Evolutionary conservation across 2,797 vertebrate genomes (phyloP), one percentile per base, ranked within the genome.

Genomic region (Centropyge bicolor): DNA sequence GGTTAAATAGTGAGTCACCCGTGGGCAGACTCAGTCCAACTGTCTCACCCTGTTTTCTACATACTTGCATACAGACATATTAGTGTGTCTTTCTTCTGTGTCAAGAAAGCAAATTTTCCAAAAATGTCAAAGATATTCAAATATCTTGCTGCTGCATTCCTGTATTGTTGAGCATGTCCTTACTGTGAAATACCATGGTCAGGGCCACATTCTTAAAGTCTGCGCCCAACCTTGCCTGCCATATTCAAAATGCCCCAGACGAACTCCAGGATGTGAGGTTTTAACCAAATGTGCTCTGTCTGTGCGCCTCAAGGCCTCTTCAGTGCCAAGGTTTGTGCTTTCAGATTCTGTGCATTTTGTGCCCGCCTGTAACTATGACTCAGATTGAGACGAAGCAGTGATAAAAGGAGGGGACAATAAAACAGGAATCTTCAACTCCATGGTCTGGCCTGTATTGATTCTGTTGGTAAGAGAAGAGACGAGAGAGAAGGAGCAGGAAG

Each of bases 231-330:
- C 8, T 70, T 75, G 49, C 17, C 60, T 51, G 2, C 4, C 16
- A 4, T 35, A 27, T 57, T 69, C 6, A 67, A 36, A 86, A 69
- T 70, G 72, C 35, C 31, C 52, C 73, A 72, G 61, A 69, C 71
- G 24, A 13, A 79, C 57, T 31, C 41, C 43, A 3, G 27, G 45
- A 60, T 10, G 11, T 61, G 45, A 72, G 31, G 16, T 74, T 80
- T 76, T 51, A 75, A 46, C 48, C 31, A 61, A 64, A 72, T 70
- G 36, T 35, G 45, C 27, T 74, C 16, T 5, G 8, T 70, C 38
- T 60, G 27, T 75, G n/a, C 55, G 51, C 52, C 65, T 67, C 62
- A 80, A 67, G 48, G 54, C 59, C 74, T 78, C 61, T 61, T 63
- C 61, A 49, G 38, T 38, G 62, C 63, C 65, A 71, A 79, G 43